Conservation (phyloP, 2,113 vertebrate genomes). For the Acanthisitta chloris region DNA sequence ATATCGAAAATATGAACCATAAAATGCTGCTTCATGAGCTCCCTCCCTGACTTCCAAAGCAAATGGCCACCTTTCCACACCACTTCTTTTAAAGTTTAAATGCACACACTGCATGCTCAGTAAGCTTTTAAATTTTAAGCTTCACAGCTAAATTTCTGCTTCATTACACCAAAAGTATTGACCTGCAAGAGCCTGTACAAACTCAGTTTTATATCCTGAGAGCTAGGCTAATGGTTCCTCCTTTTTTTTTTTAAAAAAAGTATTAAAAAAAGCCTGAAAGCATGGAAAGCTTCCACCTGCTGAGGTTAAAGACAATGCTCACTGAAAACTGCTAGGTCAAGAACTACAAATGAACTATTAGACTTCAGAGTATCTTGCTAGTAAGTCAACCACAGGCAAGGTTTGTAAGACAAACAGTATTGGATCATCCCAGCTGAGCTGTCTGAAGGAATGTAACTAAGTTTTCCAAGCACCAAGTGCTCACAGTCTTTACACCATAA, state of each 20-base stretch:
- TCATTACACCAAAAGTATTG: not conserved
- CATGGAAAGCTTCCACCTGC: not conserved
- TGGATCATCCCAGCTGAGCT: not conserved
- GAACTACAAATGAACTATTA: not conserved
- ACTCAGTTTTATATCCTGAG: not conserved
- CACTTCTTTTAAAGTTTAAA: not conserved
- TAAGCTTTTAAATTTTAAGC: not conserved
- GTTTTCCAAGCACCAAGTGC: not conserved
- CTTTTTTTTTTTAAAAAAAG: not conserved
- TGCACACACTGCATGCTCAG: not conserved
- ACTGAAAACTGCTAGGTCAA: not conserved
- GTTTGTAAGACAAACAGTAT: not conserved
- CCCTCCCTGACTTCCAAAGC: not conserved
- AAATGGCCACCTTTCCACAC: not conserved
- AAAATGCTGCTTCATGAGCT: not conserved
- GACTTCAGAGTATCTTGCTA: not conserved
- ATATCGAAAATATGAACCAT: not conserved
- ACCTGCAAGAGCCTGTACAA: not conserved
- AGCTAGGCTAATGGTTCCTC: not conserved
- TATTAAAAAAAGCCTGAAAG: not conserved
- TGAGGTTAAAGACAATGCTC: not conserved
- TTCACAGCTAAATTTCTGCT: not conserved
- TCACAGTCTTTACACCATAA: not conserved
- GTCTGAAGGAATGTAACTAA: not conserved
- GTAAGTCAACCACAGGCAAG: not conserved